phyloP scores from a whole-genome alignment of 2,888 invertebrate species.

The Athalia rosae region DNA sequence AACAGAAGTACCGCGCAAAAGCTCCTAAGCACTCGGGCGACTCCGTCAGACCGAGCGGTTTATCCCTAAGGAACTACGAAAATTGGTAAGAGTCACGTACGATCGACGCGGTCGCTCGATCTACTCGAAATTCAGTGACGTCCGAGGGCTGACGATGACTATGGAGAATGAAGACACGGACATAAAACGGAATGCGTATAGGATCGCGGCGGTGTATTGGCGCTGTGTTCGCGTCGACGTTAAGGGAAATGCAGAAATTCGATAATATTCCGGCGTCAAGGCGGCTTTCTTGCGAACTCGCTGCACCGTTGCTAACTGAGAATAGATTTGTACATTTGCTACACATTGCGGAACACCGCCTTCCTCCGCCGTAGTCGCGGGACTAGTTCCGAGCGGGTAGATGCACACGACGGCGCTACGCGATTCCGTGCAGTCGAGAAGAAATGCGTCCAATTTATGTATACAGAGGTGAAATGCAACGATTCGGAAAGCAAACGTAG shows the following conservation, averaged over 20 bases:
- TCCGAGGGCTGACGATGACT: too few relatives aligned
- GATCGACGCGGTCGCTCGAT: too few relatives aligned
- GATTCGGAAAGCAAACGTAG: slow-evolving; percentile 37
- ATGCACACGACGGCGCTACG: slow-evolving; percentile 36
- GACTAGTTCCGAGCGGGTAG: slow-evolving; percentile 37
- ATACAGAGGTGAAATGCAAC: slow-evolving; percentile 31
- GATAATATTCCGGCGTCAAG: not conserved
- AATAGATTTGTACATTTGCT: slow-evolving; percentile 27
- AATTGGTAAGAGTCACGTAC: too few relatives aligned
- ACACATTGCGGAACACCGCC: slow-evolving; percentile 33
- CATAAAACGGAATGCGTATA: too few relatives aligned
- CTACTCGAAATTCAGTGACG: too few relatives aligned
- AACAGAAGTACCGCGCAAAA: too few relatives aligned
- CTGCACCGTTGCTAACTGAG: not conserved
- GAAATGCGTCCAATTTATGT: slow-evolving; percentile 43
- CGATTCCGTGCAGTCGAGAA: slow-evolving; percentile 42
- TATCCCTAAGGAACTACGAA: too few relatives aligned
- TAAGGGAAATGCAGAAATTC: not conserved
- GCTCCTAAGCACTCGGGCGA: too few relatives aligned
- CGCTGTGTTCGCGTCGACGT: too few relatives aligned
- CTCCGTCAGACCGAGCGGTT: too few relatives aligned
- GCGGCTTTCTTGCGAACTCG: not conserved
- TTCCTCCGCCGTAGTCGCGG: slow-evolving; percentile 33
- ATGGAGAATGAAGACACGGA: too few relatives aligned
- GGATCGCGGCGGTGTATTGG: too few relatives aligned